Percentiles rank a stretch among this genome's conserved stretches.
phyloP scores from a whole-genome alignment of 23 tunicate genomes.

The Styela plicata region DNA sequence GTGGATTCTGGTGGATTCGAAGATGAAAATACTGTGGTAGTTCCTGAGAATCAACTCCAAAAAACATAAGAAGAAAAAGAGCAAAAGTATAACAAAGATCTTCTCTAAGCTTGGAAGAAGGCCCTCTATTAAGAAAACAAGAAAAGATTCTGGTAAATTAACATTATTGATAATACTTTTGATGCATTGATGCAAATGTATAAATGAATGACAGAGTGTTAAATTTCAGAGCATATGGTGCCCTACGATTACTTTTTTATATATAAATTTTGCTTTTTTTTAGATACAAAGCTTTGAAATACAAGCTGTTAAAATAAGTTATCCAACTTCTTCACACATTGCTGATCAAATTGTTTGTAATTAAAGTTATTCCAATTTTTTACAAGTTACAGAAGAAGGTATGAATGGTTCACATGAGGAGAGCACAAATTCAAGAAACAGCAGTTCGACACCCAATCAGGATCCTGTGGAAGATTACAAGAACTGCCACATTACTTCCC shows the following conservation, averaged over 20 bases:
- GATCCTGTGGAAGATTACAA: background rate
- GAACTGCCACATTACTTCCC: background rate
- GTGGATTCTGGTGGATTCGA: background rate
- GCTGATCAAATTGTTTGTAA: too few species aligned
- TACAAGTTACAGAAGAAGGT: background rate
- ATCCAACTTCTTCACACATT: too few species aligned
- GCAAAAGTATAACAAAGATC: constrained; percentile 40
- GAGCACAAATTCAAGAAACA: background rate
- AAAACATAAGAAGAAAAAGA: constrained; percentile 41
- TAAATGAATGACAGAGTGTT: too few species aligned
- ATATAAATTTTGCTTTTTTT: too few species aligned
- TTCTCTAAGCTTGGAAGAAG: constrained; percentile 36
- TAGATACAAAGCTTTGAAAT: too few species aligned
- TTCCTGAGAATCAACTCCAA: constrained; percentile 33
- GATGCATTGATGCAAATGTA: too few species aligned
- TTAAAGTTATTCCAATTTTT: too few species aligned
- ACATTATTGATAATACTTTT: too few species aligned
- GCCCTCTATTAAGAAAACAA: constrained; percentile 17
- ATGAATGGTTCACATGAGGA: background rate
- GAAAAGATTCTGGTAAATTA: background rate
- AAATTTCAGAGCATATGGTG: too few species aligned
- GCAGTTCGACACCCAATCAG: background rate
- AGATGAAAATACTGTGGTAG: background rate
- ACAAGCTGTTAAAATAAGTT: too few species aligned
- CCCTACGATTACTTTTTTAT: too few species aligned